phyloP scores from a whole-genome alignment of 2,113 vertebrate genomes.

The Zosterops borbonicus region DNA sequence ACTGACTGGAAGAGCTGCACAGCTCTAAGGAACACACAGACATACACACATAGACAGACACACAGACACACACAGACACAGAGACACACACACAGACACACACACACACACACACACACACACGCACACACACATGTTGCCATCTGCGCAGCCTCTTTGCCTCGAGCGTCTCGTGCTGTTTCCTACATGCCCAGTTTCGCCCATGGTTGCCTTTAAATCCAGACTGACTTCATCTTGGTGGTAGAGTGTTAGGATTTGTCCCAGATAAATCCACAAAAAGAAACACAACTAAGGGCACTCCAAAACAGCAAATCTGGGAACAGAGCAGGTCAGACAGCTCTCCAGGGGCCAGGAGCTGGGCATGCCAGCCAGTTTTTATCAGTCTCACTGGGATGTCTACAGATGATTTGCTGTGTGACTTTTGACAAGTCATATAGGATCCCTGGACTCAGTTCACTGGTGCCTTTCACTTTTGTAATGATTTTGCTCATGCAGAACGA shows the following conservation, averaged over 20 bases:
- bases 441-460: not conserved
- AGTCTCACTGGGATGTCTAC: not conserved
- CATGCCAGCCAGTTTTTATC: not conserved
- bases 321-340: not conserved
- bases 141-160: not conserved
- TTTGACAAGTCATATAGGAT: not conserved
- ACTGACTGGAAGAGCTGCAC: not conserved
- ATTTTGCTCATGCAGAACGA: not conserved
- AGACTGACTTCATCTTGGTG: not conserved
- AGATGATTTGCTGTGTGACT: not conserved
- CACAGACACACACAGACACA: not conserved
- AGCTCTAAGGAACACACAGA: not conserved
- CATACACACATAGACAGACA: not conserved
- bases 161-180: not conserved
- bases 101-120: not conserved
- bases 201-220: conserved; percentile 50
- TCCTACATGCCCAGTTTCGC: conserved; percentile 56
- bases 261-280: not conserved
- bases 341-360: not conserved
- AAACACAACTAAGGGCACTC: not conserved
- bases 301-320: not conserved
- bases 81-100: not conserved
- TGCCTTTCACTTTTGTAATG: not conserved
- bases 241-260: conserved; percentile 11
- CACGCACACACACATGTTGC: not conserved